phyloP scores from a whole-genome alignment of 2,113 vertebrate species.

The Chionis minor region DNA sequence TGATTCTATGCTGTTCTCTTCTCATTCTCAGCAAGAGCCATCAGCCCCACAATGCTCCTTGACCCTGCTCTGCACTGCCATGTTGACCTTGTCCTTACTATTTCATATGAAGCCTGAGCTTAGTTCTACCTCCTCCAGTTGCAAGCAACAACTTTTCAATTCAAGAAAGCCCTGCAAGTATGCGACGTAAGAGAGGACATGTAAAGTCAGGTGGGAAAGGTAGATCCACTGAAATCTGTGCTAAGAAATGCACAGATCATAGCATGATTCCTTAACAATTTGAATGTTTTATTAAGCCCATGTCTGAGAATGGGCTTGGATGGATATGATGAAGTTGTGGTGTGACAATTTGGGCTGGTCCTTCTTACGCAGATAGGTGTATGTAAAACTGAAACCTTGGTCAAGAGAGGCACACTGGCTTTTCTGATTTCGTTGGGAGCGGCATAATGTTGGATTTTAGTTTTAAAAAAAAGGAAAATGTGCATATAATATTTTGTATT shows the following conservation, averaged over 20 bases:
- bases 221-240: background rate
- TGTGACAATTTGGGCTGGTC: background rate
- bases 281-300: background rate
- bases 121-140: background rate
- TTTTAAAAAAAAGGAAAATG: background rate
- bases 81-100: background rate
- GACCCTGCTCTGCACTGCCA: background rate
- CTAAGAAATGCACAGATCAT: background rate
- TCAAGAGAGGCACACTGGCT: rapidly evolving
- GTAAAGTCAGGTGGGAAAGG: background rate
- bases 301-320: background rate
- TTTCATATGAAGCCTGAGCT: background rate
- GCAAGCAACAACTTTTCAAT: background rate
- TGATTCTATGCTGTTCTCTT: background rate
- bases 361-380: background rate
- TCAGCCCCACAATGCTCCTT: background rate
- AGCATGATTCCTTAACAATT: background rate
- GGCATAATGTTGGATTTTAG: background rate
- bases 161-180: background rate
- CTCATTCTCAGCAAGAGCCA: background rate
- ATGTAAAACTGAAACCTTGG: background rate
- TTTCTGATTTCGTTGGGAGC: background rate
- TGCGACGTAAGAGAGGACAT: background rate
- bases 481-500: background rate
- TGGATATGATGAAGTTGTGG: background rate